Evolutionary conservation across 2,888 invertebrate species (phyloP).

Genomic region (Nasonia oneida): DNA sequence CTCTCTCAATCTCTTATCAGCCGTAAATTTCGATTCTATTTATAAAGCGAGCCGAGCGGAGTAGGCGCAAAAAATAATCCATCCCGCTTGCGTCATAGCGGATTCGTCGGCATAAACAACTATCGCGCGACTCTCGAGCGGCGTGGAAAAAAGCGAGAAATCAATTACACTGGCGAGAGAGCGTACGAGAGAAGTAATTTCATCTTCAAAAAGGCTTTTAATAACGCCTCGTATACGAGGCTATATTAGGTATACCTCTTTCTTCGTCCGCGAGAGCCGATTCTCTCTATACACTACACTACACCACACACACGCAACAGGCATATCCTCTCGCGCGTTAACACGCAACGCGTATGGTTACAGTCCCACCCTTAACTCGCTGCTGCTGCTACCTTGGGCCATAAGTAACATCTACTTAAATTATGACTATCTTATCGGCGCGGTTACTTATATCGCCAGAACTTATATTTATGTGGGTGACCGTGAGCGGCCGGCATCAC

Average conservation of each 20-base stretch:
- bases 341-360: constrained; percentile 41
- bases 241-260: constrained; percentile 4
- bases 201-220: constrained; percentile 58
- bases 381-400: constrained; percentile 56
- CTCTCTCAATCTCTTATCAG: neutral
- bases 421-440: constrained; percentile 74
- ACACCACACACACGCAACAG: neutral
- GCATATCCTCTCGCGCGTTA: constrained; percentile 20
- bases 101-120: constrained; percentile 7
- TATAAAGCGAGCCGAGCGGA: neutral
- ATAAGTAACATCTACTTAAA: constrained; percentile 73
- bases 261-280: constrained; percentile 5
- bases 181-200: constrained; percentile 41
- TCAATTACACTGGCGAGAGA: constrained; percentile 26
- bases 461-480: constrained; percentile 72
- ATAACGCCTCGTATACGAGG: constrained; percentile 40
- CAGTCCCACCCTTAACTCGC: constrained; percentile 12
- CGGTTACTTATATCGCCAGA: constrained; percentile 71
- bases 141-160: constrained; percentile 39
- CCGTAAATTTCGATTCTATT: constrained; percentile 26
- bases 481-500: constrained; percentile 66
- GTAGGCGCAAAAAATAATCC: neutral
- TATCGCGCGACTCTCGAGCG: neutral
- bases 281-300: neutral
- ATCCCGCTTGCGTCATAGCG: neutral